A percentile compares a stretch with the other conserved stretches of the same genome.
phyloP scores from a whole-genome alignment of 2,113 vertebrate genomes.

The Eolophus roseicapilla region DNA sequence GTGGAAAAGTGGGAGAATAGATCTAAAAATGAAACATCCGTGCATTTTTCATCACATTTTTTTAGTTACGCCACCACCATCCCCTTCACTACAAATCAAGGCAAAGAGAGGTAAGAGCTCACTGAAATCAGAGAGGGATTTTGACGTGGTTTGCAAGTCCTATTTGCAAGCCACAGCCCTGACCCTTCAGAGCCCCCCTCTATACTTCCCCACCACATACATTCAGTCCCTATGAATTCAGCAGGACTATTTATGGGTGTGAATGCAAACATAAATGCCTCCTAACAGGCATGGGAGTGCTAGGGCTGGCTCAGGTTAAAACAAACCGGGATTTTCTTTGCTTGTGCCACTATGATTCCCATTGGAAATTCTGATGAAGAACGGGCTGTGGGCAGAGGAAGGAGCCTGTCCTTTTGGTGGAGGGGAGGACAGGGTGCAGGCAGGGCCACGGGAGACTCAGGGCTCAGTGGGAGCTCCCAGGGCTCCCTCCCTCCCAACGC shows the following conservation, averaged over 20 bases:
- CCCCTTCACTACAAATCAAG: background rate
- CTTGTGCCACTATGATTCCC: background rate
- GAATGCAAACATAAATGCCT: background rate
- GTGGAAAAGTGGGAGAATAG: background rate
- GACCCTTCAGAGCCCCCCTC: background rate
- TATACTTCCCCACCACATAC: background rate
- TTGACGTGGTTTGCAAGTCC: accelerated
- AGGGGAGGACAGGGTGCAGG: background rate
- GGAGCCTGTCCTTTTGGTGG: background rate
- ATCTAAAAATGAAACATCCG: background rate
- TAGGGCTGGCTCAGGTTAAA: background rate
- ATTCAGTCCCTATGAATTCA: background rate
- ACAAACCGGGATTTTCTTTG: background rate
- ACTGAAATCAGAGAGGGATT: background rate
- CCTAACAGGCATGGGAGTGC: background rate
- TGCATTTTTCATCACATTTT: background rate
- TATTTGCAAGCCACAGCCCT: background rate
- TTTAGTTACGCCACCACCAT: background rate
- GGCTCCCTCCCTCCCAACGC: background rate
- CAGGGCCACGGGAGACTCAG: accelerated
- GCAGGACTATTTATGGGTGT: background rate
- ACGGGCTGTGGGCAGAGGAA: background rate
- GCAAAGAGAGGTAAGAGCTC: background rate
- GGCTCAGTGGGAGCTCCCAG: background rate
- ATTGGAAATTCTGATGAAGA: background rate